Base-by-base conservation (phyloP, 2,888 invertebrate genomes). In the Limenitis camilla region DNA sequence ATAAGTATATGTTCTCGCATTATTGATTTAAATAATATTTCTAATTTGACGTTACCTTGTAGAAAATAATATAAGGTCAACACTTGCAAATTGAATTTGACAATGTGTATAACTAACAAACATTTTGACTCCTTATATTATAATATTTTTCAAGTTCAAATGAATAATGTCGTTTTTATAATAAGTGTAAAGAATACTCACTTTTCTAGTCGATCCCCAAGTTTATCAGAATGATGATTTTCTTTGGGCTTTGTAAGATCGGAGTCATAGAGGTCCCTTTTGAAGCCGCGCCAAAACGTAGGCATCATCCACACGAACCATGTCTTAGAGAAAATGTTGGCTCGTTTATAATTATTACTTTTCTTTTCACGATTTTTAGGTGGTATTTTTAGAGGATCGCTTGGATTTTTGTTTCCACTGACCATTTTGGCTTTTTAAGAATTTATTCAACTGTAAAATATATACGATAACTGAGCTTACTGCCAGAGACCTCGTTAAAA, bases 231-330 rank as follows among this genome's bases (percentile, higher is more conserved):
- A 56, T 84, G 83, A 67, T 94, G 94, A 65, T 88, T 90, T 39
- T 90, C 88, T 57, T 94, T 88, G 11, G 93, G 92, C 67, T 91
- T 88, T 32, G 92, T 92, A 58, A 95, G 86, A 77, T 95, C 94
- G 39, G 90, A 77, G 52, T 92, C 87, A 67, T 90, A 91, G 32
- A 95, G 83, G 62, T 91, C 91, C 63, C 89, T 81, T 69, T 87
- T 89, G 66, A 82, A 86, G n/a, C 92, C 92, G 60, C 90, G 87
- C 77, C 88, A 86, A 69, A 88, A 88, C 1, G 88, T 88, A 31
- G 88, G 88, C 81, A 88, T 81, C 85, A 88, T 88, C 88, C 88
- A 88, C 61, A 80, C 59, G 67, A 88, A 88, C 86, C 88, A 86
- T 78, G 80, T 63, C 64, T 77, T 78, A 7, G 88, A 81, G 29